A percentile compares a stretch with the other conserved stretches of the same genome.
Evolutionary conservation across 2,888 invertebrate genomes (phyloP).

Genomic region (Pachydiplax longipennis): DNA sequence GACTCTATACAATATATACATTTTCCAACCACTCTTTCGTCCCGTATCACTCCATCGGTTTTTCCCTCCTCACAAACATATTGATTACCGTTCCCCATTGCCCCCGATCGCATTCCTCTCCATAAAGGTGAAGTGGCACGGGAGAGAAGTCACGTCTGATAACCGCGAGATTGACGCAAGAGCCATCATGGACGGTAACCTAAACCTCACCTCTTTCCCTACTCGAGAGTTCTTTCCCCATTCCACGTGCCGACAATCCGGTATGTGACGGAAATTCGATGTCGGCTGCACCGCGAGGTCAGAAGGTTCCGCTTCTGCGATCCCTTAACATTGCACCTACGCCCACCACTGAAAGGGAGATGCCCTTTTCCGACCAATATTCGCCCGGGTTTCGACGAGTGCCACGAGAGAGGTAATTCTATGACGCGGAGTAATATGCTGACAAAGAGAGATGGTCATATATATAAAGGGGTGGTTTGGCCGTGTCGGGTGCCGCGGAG

Average conservation of each 20-base stretch:
- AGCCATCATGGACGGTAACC: neutral
- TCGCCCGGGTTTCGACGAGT: neutral
- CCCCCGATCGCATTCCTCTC: neutral
- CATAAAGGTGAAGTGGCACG: neutral
- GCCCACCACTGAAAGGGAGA: neutral
- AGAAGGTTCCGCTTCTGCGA: neutral
- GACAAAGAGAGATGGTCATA: neutral
- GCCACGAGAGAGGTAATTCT: neutral
- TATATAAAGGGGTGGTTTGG: neutral
- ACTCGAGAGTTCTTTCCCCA: neutral
- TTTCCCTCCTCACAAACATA: neutral
- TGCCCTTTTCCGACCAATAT: too few relatives aligned
- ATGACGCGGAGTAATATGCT: neutral
- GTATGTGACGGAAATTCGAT: neutral
- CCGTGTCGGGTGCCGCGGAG: neutral
- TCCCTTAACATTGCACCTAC: neutral
- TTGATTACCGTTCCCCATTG: neutral
- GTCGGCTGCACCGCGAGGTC: neutral
- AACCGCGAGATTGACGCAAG: slow-evolving; percentile 14
- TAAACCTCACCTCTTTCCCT: neutral
- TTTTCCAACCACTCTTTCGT: neutral
- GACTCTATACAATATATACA: neutral
- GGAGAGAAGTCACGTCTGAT: slow-evolving; percentile 25
- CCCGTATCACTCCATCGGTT: neutral
- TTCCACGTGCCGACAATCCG: neutral